Conservation (phyloP, 2,113 vertebrate species). For the Halcyon malimbica region DNA sequence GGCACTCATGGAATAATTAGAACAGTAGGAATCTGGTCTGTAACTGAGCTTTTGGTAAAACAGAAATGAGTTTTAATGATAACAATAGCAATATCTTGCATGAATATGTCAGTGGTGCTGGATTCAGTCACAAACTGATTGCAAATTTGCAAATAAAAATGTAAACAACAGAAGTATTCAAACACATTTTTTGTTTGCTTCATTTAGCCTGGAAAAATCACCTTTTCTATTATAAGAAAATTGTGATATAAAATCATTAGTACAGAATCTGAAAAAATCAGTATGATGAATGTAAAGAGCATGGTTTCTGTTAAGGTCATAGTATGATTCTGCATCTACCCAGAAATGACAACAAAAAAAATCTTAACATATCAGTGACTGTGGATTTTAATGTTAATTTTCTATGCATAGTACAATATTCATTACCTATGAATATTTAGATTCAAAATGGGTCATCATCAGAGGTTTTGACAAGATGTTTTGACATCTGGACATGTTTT, state of each 20-base stretch:
- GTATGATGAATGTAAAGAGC: neutral
- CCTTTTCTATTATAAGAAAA: neutral
- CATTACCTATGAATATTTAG: neutral
- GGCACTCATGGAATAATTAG: neutral
- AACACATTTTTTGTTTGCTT: neutral
- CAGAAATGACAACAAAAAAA: neutral
- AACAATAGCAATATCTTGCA: neutral
- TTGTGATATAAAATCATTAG: neutral
- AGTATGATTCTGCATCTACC: neutral
- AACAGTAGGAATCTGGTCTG: neutral
- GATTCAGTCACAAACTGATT: neutral
- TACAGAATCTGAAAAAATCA: neutral
- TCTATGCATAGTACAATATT: neutral
- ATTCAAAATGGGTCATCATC: neutral
- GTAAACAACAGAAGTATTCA: neutral
- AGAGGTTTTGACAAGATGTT: neutral
- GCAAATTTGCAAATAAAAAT: neutral
- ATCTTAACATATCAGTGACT: neutral
- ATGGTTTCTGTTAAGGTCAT: neutral
- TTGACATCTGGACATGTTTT: neutral
- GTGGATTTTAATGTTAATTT: neutral
- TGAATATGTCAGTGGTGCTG: neutral
- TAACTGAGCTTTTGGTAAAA: neutral
- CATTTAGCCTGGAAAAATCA: neutral
- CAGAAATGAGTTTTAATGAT: neutral